Evolutionary conservation across 35 echinoderm and acorn worm species (phyloP), one percentile per base, ranked within the genome.

Genomic region (Nesometra sesokonis): DNA sequence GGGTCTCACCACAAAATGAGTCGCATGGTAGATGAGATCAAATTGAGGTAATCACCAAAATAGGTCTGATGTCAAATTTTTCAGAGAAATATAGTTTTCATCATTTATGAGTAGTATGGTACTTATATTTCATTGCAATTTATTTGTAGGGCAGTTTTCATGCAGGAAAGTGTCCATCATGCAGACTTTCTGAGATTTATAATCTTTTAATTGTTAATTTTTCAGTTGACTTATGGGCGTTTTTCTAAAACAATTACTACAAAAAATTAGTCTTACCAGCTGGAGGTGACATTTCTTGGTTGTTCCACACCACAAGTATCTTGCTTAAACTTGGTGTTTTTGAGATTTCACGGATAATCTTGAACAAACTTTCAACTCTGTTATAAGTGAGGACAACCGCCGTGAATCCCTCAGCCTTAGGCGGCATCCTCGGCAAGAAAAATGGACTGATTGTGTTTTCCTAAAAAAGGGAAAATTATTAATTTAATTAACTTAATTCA

Each of bases 391-490:
- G 77, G 0, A 97, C 91, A 32, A 97, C 95, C 0, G 95, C 95
- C 17, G 95, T 97, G 84, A 97, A 97, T 32, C 95, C 95, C 35
- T 97, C 89, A 30, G 95, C 88, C 80, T 93, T 97, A 35, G 95
- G 95, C 15, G 95, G 95, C 82, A 97, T 97, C 0, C 93, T 39
- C 23, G 95, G 95, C 31, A 93, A 80, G 77, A 93, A 97, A 17
- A 97, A 84, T 36, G 95, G 95, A 77, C 89, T 97, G 21, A 83
- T 88, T 31, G 84, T 89, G 35, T 89, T 89, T 34, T 77, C 47
- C 95, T 97, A 38, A 32, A 34, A 80, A 30, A 9, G 39, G 47
- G 81, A 85, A 84, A 47, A 52, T n/a, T n/a, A n/a, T n/a, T n/a
- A n/a, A n/a, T n/a, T n/a, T n/a, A n/a, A n/a, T n/a, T n/a, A n/a